Conservation (phyloP, 2,888 invertebrate species). For the Philereme vetulata region DNA sequence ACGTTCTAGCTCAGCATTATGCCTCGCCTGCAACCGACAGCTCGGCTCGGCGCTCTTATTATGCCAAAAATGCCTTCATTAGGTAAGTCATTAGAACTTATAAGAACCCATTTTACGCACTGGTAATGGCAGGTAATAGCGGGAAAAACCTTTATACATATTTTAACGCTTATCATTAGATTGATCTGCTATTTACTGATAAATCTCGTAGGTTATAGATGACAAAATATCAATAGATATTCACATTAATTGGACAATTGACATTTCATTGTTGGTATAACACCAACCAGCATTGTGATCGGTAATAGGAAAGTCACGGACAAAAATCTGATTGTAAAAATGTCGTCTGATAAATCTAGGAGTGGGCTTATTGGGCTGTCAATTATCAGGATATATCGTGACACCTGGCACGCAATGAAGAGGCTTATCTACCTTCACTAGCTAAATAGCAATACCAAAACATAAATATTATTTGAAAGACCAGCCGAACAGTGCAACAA, state of each 20-base stretch:
- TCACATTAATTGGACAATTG: constrained; percentile 45
- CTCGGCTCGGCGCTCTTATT: too few species aligned
- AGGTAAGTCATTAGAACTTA: too few species aligned
- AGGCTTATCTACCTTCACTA: constrained; percentile 15
- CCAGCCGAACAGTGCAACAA: too few species aligned
- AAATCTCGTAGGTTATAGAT: neutral
- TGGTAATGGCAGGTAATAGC: too few species aligned
- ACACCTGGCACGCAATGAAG: constrained; percentile 30
- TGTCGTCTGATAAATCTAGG: constrained; percentile 33
- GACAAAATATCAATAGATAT: constrained; percentile 17
- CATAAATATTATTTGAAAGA: too few species aligned
- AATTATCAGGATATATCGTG: constrained; percentile 28
- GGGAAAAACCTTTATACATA: too few species aligned
- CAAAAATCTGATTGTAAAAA: constrained; percentile 34
- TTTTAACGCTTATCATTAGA: neutral
- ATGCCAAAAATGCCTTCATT: too few species aligned
- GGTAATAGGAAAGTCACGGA: constrained; percentile 44
- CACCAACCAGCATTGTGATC: constrained; percentile 12
- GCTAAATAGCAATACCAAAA: neutral
- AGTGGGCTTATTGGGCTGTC: constrained; percentile 27
- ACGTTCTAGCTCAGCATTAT: too few species aligned
- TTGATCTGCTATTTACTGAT: neutral
- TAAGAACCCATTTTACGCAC: too few species aligned
- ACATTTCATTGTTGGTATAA: constrained; percentile 41
- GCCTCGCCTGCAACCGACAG: too few species aligned